Base-by-base conservation (phyloP, 2,797 vertebrate species). In the Sciurus carolinensis region DNA sequence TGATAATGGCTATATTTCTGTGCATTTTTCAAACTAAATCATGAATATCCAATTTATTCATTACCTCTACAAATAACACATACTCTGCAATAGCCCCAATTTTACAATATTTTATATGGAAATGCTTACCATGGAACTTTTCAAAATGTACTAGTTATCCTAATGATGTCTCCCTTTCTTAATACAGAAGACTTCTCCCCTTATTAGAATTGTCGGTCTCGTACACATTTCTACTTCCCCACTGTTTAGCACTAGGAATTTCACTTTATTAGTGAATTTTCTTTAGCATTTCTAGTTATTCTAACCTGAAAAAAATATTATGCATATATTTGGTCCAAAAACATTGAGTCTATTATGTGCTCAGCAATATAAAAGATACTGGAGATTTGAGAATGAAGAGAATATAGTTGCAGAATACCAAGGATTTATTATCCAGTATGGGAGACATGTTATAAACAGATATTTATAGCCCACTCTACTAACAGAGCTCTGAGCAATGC, bases 191-290 rank as follows among this genome's bases (percentile, higher is more conserved):
- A 66, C 59, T 71, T 86, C 54, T 66, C 57, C 39, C 18, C 39
- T 42, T 3, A 50, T 66, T 52, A 81, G 73, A 85, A 67, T 52
- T 76, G 1, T 36, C 91, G 75, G 26, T 75, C 33, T 86, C 39
- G 18, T 26, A n/a, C 4, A 79, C 50, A 76, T 22, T 15, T 91
- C 67, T 69, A 59, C n/a, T 64, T n/a, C 33, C 4, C 20, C 20
- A 90, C 42, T 15, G 50, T 26, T 47, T n/a, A 91, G 26, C 12
- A 80, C 15, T 20, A 14, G 15, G 33, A 15, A 72, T 67, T 5
- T 66, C 47, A 42, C 44, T 91, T 94, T 87, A 84, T 69, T 94
- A 62, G 82, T 72, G 14, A 94, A 91, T 64, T 96, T 26, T 36
- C 54, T 82, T 85, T n/a, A n/a, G 26, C 57, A 15, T 90, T 87